phyloP scores from a whole-genome alignment of 2,888 invertebrate genomes.

The Malthinus flaveolus region DNA sequence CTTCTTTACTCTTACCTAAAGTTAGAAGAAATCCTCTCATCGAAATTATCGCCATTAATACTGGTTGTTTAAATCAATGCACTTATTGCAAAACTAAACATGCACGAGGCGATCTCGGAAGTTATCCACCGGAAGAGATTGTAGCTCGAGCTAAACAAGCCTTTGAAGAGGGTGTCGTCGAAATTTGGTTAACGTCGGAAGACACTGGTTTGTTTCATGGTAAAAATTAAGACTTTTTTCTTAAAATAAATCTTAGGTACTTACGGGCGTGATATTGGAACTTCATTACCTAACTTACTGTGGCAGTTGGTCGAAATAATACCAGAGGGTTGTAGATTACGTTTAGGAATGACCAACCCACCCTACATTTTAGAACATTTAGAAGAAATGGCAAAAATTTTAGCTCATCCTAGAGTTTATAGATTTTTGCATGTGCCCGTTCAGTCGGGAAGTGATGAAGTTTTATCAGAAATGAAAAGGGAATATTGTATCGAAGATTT shows the following conservation, averaged over 20 bases:
- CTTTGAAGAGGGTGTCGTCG: constrained; percentile 89
- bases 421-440: constrained; percentile 97
- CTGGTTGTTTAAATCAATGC: constrained; percentile 96
- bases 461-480: constrained; percentile 93
- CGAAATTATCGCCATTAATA: constrained; percentile 96
- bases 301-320: constrained; percentile 81
- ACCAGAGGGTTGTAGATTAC: constrained; percentile 75
- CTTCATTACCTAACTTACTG: constrained; percentile 83
- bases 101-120: constrained; percentile 94
- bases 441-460: constrained; percentile 95
- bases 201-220: constrained; percentile 73
- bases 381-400: constrained; percentile 83
- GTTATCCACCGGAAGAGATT: constrained; percentile 89
- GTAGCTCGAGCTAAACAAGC: constrained; percentile 84
- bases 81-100: constrained; percentile 99
- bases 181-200: constrained; percentile 97
- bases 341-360: constrained; percentile 98
- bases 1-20: constrained; percentile 86
- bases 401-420: constrained; percentile 88
- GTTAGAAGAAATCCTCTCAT: constrained; percentile 93
- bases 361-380: constrained; percentile 96
- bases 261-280: constrained; percentile 93
- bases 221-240: neutral
- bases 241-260: constrained; percentile 60
- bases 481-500: constrained; percentile 93